Evolutionary conservation across 2,888 invertebrate genomes (phyloP), one percentile per base, ranked within the genome.

Genomic region (Homarus gammarus): DNA sequence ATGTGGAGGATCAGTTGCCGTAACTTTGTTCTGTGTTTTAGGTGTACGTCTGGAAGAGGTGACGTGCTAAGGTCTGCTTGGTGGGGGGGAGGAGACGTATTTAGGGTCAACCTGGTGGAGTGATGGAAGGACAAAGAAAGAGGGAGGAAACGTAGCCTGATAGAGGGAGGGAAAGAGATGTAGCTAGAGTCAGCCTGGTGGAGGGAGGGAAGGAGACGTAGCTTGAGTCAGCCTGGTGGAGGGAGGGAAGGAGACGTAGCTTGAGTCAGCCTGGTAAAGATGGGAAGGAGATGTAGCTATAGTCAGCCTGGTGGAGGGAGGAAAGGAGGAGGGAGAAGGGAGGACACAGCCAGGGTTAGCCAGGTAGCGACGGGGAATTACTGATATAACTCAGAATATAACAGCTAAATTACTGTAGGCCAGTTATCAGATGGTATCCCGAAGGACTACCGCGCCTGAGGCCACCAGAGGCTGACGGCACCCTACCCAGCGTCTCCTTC

Each of bases 371-470:
- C 31, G 51, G 78, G 33, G 51, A 78, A 33, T 27, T 8, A 51
- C n/a, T 77, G 77, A n/a, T 31, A 78, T 27, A 44, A 49, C 77
- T 49, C 49, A 78, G 51, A 31, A 18, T 27, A 49, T 49, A 49
- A 75, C 72, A 72, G 72, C 72, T 72, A 72, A 72, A 72, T 72
- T 72, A 72, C 72, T 33, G 33, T 6, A 33, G 72, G 33, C 33
- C 72, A 72, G 31, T 72, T 27, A 72, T 72, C 72, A 72, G 10
- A 15, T 33, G 33, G 22, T 33, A 22, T 72, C 72, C 72, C 72
- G 5, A 72, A 72, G 33, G 72, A 72, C 72, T 72, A 72, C 72
- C 33, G 72, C 27, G 72, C 72, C 72, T 33, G 31, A 33, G 72
- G 72, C 72, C 33, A 72, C 33, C 72, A 33, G 31, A 3, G 31